A percentile compares a stretch with the other conserved stretches of the same genome.
Evolutionary conservation across 2,888 invertebrate genomes (phyloP).

Genomic region (Rutpela maculata): DNA sequence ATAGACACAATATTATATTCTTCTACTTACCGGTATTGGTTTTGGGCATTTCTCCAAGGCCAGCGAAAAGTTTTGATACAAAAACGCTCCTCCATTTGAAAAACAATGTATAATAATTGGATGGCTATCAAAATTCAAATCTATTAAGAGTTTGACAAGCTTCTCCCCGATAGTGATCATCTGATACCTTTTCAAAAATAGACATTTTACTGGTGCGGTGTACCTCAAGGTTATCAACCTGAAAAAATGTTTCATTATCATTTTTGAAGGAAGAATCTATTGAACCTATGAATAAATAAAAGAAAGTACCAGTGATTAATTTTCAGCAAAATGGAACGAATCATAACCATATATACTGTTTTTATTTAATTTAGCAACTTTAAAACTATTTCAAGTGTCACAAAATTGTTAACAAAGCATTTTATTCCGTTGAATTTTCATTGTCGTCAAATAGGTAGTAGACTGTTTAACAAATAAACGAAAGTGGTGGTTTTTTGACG

Average conservation of each 20-base stretch:
- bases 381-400: too few relatives aligned
- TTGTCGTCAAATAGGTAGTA: too few relatives aligned
- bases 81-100: constrained; percentile 85
- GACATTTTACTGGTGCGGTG: constrained; percentile 81
- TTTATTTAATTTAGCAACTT: too few relatives aligned
- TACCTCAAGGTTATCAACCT: constrained; percentile 85
- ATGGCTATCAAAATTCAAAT: constrained; percentile 82
- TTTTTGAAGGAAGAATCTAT: too few relatives aligned
- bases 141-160: constrained; percentile 80
- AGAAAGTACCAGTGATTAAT: too few relatives aligned
- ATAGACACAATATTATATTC: neutral
- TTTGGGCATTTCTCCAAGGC: constrained; percentile 76
- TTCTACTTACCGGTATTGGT: constrained; percentile 73
- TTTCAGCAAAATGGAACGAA: too few relatives aligned
- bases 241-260: constrained; percentile 57
- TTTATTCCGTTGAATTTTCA: too few relatives aligned
- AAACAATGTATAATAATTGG: constrained; percentile 85
- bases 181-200: constrained; percentile 80
- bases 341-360: too few relatives aligned
- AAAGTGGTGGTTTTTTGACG: too few relatives aligned
- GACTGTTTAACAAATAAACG: too few relatives aligned
- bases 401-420: too few relatives aligned
- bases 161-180: constrained; percentile 80
- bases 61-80: constrained; percentile 82
- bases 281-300: too few relatives aligned